phyloP scores from a whole-genome alignment of 1,140 invertebrate genomes.

The Probaryconus sp. region DNA sequence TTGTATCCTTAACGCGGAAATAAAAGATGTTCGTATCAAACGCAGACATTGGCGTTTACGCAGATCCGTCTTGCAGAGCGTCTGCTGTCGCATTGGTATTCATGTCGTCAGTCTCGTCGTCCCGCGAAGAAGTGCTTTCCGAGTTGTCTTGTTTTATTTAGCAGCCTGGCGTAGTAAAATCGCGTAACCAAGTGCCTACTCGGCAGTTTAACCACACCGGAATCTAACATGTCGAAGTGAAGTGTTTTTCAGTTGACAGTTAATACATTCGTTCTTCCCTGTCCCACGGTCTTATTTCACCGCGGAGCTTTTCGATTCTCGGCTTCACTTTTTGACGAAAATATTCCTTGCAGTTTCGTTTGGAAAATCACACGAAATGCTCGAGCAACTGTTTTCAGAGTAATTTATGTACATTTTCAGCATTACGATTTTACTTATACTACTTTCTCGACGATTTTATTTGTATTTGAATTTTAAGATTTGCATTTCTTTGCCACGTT shows the following conservation, averaged over 20 bases:
- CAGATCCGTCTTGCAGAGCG: constrained; percentile 1
- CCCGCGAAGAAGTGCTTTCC: constrained; percentile 5
- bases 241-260: constrained; percentile 38
- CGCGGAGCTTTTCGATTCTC: constrained; percentile 19
- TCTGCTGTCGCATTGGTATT: constrained; percentile 50
- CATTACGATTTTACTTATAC: too few species aligned
- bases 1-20: constrained; percentile 7
- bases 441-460: too few species aligned
- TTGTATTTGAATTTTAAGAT: too few species aligned
- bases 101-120: constrained; percentile 38
- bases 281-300: neutral
- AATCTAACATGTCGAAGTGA: constrained; percentile 45
- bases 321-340: constrained; percentile 11
- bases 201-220: constrained; percentile 30
- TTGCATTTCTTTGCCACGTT: too few species aligned
- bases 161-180: constrained; percentile 30
- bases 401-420: too few species aligned
- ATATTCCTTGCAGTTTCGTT: constrained; percentile 20
- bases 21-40: constrained; percentile 32
- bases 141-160: constrained; percentile 51
- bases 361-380: too few species aligned
- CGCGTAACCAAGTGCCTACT: constrained; percentile 44
- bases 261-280: constrained; percentile 28
- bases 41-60: constrained; percentile 23
- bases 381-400: too few species aligned